phyloP scores from a whole-genome alignment of 37 sponge, comb jelly and placozoan genomes.

The Aplysina aerophoba region DNA sequence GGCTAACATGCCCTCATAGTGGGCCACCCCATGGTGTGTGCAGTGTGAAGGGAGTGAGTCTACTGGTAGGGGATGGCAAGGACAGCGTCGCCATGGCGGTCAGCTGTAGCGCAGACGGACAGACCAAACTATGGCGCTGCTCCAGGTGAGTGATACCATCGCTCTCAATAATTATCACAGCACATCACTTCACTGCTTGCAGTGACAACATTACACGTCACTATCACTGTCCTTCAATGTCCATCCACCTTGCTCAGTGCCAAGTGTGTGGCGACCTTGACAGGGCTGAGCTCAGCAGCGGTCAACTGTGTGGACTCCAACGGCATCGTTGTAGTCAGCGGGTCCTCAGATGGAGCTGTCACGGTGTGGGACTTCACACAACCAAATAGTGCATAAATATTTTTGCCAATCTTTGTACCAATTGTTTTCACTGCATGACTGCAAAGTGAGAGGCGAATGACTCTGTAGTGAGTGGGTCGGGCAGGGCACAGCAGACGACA shows the following conservation, averaged over 20 bases:
- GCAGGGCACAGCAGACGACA: too few relatives aligned
- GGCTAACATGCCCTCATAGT: neutral
- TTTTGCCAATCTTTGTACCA: neutral
- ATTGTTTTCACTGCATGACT: too few relatives aligned
- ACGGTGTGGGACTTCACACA: slow-evolving; percentile 57
- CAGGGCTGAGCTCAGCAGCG: neutral
- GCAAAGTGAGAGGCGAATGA: too few relatives aligned
- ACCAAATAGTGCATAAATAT: neutral
- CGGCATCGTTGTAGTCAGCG: slow-evolving; percentile 37
- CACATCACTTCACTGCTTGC: neutral
- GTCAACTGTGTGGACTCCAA: slow-evolving; percentile 42
- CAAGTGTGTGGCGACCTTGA: neutral
- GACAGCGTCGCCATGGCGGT: slow-evolving; percentile 24
- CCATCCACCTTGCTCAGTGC: neutral
- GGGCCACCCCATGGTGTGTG: neutral
- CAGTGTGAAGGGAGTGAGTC: slow-evolving; percentile 66
- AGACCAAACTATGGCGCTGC: slow-evolving; percentile 66
- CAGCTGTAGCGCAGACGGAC: slow-evolving; percentile 53
- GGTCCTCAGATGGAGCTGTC: slow-evolving; percentile 31
- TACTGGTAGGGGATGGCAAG: slow-evolving; percentile 8
- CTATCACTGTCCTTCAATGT: neutral
- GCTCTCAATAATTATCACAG: neutral
- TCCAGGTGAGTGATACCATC: slow-evolving; percentile 28
- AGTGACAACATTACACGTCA: neutral
- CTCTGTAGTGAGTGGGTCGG: too few relatives aligned